Evolutionary conservation across 2,797 vertebrate genomes (phyloP), one percentile per base, ranked within the genome.

Genomic region (Fistularia commersonii): DNA sequence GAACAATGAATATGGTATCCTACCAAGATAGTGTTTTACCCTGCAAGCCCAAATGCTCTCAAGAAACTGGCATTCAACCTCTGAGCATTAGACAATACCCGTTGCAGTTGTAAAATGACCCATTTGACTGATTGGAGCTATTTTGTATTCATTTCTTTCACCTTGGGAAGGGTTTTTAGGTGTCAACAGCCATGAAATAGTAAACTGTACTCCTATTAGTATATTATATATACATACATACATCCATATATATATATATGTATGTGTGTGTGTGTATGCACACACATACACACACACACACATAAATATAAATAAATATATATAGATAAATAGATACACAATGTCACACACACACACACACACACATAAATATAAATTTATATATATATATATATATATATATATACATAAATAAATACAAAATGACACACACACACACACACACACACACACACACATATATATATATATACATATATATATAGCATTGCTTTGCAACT

Each of bases 71-170:
- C 54, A 61, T 64, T 69, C 53, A 41, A 48, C 57, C 56, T 54
- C 31, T 45, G 55, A 67, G 76, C 56, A 58, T 48, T 34, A 13
- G 44, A 69, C 50, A 61, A 57, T 48, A 64, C 61, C 69, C 41
- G 45, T 10, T 42, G 54, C 41, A 41, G 45, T 71, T 41, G 40
- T 53, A 54, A 64, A 70, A 45, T 47, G 37, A 44, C 45, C 32
- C 12, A 11, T 41, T 50, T 55, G 57, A 64, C 64, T 66, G 73
- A 46, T 65, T 72, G 41, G 41, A 61, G 67, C 63, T 73, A 3
- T 71, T 81, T 70, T 57, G 69, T 68, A 79, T 72, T 57, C 42
- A 59, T 42, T 50, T 33, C 58, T 52, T 43, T 54, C 48, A 51
- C 46, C 37, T 55, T 50, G 14, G 2, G 4, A 23, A 11, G 8